Percentiles rank a stretch among this genome's conserved stretches.
Evolutionary conservation across 2,113 vertebrate species (phyloP).

Genomic region (Dolichallabes microphthalmus): DNA sequence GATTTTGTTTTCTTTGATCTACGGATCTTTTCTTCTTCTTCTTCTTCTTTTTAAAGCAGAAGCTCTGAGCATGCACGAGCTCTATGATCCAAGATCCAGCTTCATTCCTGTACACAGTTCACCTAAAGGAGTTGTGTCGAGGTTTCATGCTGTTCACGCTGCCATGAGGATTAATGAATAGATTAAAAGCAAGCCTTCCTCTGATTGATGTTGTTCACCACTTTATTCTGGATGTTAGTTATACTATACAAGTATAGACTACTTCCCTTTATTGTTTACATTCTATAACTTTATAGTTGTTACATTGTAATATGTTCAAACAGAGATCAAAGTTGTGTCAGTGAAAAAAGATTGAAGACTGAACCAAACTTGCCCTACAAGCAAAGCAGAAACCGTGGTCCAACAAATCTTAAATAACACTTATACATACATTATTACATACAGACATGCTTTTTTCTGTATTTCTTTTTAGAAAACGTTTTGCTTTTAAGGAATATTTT

Average conservation of each 20-base stretch:
- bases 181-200: background rate
- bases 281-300: background rate
- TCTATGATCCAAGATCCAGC: too few relatives aligned
- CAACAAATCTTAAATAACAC: background rate
- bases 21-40: slow-evolving; percentile 1
- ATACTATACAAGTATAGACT: background rate
- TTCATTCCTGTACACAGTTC: too few relatives aligned
- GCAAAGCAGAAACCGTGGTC: background rate
- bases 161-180: background rate
- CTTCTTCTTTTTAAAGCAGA: too few relatives aligned
- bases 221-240: background rate
- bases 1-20: background rate
- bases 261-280: background rate
- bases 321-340: background rate
- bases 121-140: too few relatives aligned
- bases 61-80: too few relatives aligned
- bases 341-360: background rate
- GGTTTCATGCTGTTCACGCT: too few relatives aligned
- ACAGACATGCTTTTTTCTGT: background rate
- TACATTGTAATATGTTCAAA: background rate
- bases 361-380: background rate
- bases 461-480: background rate
- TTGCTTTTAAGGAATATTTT: background rate
- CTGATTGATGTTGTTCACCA: background rate
- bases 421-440: too few relatives aligned